phyloP scores from a whole-genome alignment of 2,888 invertebrate genomes.

The Microplitis manilae region DNA sequence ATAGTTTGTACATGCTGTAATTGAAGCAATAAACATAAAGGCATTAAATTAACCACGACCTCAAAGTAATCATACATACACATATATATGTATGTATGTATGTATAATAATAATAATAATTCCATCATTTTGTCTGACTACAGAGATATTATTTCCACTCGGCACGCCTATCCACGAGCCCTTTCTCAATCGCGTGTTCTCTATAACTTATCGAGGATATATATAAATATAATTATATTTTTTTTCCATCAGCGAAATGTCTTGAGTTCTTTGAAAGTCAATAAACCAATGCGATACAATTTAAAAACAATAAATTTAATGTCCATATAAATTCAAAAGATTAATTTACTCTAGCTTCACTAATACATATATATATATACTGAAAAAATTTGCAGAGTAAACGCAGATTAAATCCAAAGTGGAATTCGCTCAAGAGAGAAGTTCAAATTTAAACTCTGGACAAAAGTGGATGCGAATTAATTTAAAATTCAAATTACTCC shows the following conservation, averaged over 20 bases:
- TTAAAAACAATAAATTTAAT: not conserved
- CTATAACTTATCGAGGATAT: not conserved
- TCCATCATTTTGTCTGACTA: slow-evolving; percentile 32
- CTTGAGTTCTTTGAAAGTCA: not conserved
- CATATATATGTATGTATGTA: not conserved
- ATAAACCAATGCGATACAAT: not conserved
- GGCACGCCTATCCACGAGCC: slow-evolving; percentile 33
- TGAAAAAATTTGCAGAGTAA: too few relatives aligned
- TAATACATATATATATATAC: too few relatives aligned
- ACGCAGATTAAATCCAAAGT: too few relatives aligned
- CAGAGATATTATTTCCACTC: slow-evolving; percentile 29
- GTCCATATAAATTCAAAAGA: not conserved
- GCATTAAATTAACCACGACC: slow-evolving; percentile 3
- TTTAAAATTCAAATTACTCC: too few relatives aligned
- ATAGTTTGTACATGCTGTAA: not conserved
- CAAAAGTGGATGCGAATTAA: too few relatives aligned
- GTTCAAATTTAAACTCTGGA: too few relatives aligned
- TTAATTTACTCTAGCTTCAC: too few relatives aligned
- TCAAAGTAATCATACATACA: not conserved
- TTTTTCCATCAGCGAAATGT: not conserved
- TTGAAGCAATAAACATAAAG: not conserved
- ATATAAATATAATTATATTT: not conserved
- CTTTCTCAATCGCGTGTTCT: slow-evolving; percentile 20
- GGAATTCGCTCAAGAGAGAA: too few relatives aligned
- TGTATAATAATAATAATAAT: not conserved